phyloP scores from a whole-genome alignment of 2,888 invertebrate species.

The Oscheius sp. region DNA sequence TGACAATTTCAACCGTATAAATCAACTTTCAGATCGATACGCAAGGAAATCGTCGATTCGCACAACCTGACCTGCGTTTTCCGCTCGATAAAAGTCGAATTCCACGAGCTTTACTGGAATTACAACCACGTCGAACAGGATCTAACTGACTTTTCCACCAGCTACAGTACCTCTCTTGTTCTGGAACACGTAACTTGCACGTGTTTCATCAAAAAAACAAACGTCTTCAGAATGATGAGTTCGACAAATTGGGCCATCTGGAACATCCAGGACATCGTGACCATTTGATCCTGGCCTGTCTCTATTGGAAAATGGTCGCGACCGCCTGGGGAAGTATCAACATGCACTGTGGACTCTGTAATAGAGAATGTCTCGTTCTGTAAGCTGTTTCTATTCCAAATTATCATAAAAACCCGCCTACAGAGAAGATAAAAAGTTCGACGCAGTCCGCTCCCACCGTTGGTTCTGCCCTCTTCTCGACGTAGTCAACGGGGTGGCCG shows the following conservation, averaged over 20 bases:
- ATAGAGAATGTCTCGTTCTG: slow-evolving; percentile 10
- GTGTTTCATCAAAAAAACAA: neutral
- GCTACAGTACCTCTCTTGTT: neutral
- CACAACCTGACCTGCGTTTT: slow-evolving; percentile 24
- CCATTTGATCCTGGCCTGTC: neutral
- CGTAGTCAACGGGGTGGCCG: neutral
- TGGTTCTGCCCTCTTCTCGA: slow-evolving; percentile 14
- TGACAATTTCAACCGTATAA: neutral
- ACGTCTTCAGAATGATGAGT: neutral
- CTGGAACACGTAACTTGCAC: neutral
- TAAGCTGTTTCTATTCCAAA: neutral
- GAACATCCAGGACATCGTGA: neutral
- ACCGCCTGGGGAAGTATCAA: slow-evolving; percentile 4
- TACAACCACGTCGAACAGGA: neutral
- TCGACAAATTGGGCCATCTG: neutral
- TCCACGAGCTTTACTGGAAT: slow-evolving; percentile 7
- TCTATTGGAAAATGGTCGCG: neutral
- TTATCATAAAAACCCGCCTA: neutral
- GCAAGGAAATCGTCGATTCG: neutral
- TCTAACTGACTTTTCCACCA: neutral
- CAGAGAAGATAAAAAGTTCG: slow-evolving; percentile 5
- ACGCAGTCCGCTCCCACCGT: neutral
- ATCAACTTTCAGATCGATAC: slow-evolving; percentile 10
- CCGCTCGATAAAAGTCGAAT: slow-evolving; percentile 14
- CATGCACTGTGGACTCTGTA: slow-evolving; percentile 4